Conservation (phyloP, 2,113 vertebrate species). For the Xenopus tropicalis region UCB_Xtro_10.0 CM004447.2:50940001-50940500, state of each 20-base stretch:
- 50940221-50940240: conserved; percentile 45
- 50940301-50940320: conserved; percentile 48
- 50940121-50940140: too few species aligned
- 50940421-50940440: conserved; percentile 58
- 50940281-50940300: conserved; percentile 40
- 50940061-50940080: too few species aligned
- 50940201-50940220: conserved; percentile 37
- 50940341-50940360: conserved; percentile 45
- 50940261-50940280: neutral
- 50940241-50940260: conserved; percentile 39
- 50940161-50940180: too few species aligned
- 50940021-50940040: too few species aligned
- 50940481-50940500: conserved; percentile 59
- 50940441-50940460: conserved; percentile 51
- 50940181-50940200: too few species aligned
- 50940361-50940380: conserved; percentile 54
- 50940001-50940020: too few species aligned
- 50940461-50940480: conserved; percentile 34
- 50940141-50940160: too few species aligned
- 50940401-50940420: conserved; percentile 50
- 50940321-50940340: conserved; percentile 37
- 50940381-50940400: conserved; percentile 54
- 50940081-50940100: too few species aligned
- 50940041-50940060: too few species aligned
- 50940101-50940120: too few species aligned